Conservation (phyloP, 1,140 invertebrate genomes). For the Watersipora subatra region DNA sequence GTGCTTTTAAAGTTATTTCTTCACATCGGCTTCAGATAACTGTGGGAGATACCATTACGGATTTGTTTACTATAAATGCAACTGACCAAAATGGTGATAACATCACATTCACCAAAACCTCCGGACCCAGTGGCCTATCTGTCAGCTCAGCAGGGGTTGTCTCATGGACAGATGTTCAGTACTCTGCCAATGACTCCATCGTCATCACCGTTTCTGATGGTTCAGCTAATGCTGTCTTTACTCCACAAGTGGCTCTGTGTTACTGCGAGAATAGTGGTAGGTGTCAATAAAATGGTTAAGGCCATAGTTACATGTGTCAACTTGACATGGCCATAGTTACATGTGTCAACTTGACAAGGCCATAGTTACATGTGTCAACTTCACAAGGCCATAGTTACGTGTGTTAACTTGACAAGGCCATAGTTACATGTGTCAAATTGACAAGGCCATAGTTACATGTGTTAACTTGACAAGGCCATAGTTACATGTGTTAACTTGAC, state of each 20-base stretch:
- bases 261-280: neutral
- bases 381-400: too few species aligned
- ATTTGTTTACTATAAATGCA: slow-evolving; percentile 7
- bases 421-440: too few species aligned
- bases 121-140: slow-evolving; percentile 1
- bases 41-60: slow-evolving; percentile 8
- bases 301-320: too few species aligned
- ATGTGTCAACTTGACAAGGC: too few species aligned
- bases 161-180: neutral
- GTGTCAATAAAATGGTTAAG: too few species aligned
- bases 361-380: too few species aligned
- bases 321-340: too few species aligned
- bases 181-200: neutral
- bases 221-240: neutral
- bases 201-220: neutral
- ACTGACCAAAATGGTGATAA: slow-evolving; percentile 14
- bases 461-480: too few species aligned
- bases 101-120: slow-evolving; percentile 12
- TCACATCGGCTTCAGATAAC: slow-evolving; percentile 11
- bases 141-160: neutral
- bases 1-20: slow-evolving; percentile 8
- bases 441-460: too few species aligned
- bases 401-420: too few species aligned
- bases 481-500: too few species aligned
- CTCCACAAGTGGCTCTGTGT: neutral